Evolutionary conservation across 2,888 invertebrate species (phyloP).

Genomic region (Nudaria mundana): DNA sequence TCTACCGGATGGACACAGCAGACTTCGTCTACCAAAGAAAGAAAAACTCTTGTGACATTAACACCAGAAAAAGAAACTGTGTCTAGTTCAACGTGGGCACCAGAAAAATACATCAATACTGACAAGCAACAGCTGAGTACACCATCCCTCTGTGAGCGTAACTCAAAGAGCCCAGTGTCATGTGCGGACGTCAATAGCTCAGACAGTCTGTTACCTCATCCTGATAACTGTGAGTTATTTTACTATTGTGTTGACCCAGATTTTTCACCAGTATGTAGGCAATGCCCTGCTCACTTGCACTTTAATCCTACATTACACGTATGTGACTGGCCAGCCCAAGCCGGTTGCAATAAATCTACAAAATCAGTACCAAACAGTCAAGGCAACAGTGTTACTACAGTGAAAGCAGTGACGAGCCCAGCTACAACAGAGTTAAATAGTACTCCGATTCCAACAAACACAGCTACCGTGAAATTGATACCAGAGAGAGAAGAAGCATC

Average conservation of each 20-base stretch:
- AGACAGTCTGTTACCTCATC: constrained; percentile 40
- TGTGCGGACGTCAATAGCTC: constrained; percentile 19
- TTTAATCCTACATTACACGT: constrained; percentile 2
- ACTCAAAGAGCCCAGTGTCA: constrained; percentile 24
- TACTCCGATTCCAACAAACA: no score
- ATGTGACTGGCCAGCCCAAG: constrained; percentile 2
- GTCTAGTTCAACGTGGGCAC: no score
- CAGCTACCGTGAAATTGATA: background rate
- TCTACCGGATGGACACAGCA: no score
- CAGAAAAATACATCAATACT: background rate
- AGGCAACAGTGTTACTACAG: no score
- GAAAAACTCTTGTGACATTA: no score
- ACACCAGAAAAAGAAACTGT: no score
- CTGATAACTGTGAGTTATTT: constrained; percentile 43
- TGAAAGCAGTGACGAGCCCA: no score
- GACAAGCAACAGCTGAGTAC: background rate
- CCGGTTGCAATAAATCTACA: background rate
- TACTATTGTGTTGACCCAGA: constrained; percentile 36
- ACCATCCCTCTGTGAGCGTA: constrained; percentile 3
- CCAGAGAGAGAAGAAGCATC: background rate
- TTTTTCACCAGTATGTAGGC: constrained; percentile 11
- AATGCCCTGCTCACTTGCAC: constrained; percentile 2
- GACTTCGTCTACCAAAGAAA: no score
- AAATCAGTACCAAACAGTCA: background rate
- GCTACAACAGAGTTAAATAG: no score